These are phyloP conservation scores for Steinernema hermaphroditum DNA, from an alignment of 2,888 invertebrate species.

Conservation along the genomic window DNA sequence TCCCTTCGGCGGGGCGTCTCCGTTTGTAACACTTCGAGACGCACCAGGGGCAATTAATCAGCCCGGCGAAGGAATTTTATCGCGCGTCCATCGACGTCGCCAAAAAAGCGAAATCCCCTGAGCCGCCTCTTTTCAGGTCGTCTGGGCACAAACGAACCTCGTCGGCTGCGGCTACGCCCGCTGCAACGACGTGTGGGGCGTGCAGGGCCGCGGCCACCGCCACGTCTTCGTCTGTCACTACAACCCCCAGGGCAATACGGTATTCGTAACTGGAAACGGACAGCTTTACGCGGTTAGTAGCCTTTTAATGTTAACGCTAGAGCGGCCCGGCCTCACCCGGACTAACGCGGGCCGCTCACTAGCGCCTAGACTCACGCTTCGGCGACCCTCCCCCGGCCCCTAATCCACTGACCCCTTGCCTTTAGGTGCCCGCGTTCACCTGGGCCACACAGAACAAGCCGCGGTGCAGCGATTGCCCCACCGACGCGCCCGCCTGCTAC, in stretches of 20 bases:
- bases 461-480: constrained; percentile 61
- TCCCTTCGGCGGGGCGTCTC: background rate
- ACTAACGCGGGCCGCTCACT: constrained; percentile 13
- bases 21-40: constrained; percentile 28
- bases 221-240: constrained; percentile 67
- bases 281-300: constrained; percentile 63
- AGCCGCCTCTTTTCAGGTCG: constrained; percentile 72
- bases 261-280: constrained; percentile 61
- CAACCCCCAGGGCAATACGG: constrained; percentile 66
- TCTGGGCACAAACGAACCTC: constrained; percentile 83
- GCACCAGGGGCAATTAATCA: constrained; percentile 11
- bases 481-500: constrained; percentile 62
- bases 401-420: constrained; percentile 26
- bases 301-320: constrained; percentile 30
- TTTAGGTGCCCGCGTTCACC: constrained; percentile 65
- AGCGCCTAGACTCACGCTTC: constrained; percentile 22
- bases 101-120: background rate
- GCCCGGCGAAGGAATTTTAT: background rate
- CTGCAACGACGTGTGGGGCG: constrained; percentile 76
- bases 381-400: background rate
- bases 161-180: constrained; percentile 85
- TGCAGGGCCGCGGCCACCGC: constrained; percentile 72
- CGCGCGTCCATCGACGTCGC: background rate
- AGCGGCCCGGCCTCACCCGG: constrained; percentile 5
- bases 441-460: constrained; percentile 59